Base-by-base conservation (phyloP, 1,140 invertebrate genomes). In the Diachasma alloeum region DNA sequence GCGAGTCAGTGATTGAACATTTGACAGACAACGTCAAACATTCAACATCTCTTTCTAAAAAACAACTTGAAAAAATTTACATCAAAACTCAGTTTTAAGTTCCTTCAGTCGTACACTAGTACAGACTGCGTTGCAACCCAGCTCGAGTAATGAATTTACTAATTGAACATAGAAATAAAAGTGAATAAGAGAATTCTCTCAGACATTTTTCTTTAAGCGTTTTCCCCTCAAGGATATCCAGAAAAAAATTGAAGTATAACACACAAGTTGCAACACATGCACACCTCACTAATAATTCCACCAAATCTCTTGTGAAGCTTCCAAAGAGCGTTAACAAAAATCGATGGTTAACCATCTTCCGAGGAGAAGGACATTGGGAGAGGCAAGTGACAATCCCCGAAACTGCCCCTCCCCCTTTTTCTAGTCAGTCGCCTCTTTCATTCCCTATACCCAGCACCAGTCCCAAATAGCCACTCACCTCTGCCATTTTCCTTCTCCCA, bases 391-490 rank as follows among this genome's bases (percentile, higher is more conserved):
- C 59, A 69, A 22, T 74, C 10, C 59, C 26, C 4, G 5, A 59
- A 63, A 63, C 59, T n/a, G n/a, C n/a, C n/a, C n/a, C n/a, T 31
- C 31, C 31, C 31, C 31, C 6, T 31, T 31, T 2, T 31, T 6
- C 42, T 53, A 22, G 37, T 36, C 19, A 39, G 66, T 6, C 11
- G 9, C 66, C 37, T n/a, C 19, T 77, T 67, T 86, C 83, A 87
- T 78, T 84, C 85, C 68, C 82, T 82, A 82, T 84, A 72, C 75
- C 81, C 82, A 80, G 79, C 83, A 81, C 81, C 83, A 82, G 85
- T 83, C 79, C 83, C 81, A 80, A 86, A 84, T 82, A 84, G 86
- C 86, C 86, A 87, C 86, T 87, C 86, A 87, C 86, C 84, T 84
- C 82, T 82, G 84, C 87, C 87, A 79, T 83, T 87, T 77, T 81